A percentile compares a stretch with the other conserved stretches of the same genome.
phyloP scores from a whole-genome alignment of 2,797 vertebrate species.

The Channa striata region DNA sequence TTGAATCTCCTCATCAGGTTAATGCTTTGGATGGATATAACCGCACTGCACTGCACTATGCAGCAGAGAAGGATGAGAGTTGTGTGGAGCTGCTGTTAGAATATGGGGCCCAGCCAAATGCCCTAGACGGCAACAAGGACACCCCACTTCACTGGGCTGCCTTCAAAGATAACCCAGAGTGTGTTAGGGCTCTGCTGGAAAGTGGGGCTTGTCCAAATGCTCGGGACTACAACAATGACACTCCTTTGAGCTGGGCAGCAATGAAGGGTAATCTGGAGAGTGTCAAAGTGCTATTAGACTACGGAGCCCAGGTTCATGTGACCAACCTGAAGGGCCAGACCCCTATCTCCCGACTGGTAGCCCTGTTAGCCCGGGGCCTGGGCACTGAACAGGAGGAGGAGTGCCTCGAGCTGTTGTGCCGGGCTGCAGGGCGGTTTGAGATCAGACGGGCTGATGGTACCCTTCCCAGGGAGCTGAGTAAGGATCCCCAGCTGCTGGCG shows the following conservation, averaged over 20 bases:
- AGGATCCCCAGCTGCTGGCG: conserved; percentile 91
- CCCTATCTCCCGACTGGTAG: conserved; percentile 92
- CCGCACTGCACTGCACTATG: conserved; percentile 95
- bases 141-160: conserved; percentile 98
- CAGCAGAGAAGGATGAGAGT: conserved; percentile 94
- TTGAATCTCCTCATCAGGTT: conserved; percentile 82
- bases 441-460: conserved; percentile 89
- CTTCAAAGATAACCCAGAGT: conserved; percentile 96
- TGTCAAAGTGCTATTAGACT: conserved; percentile 92
- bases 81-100: conserved; percentile 96
- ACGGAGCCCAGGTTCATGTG: conserved; percentile 92
- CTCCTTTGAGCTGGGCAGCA: conserved; percentile 96
- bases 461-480: conserved; percentile 90
- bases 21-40: conserved; percentile 97
- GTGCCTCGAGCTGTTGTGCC: conserved; percentile 92
- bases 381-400: conserved; percentile 94
- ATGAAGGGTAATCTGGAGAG: conserved; percentile 98
- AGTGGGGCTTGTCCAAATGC: conserved; percentile 91
- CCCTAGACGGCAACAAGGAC: conserved; percentile 95
- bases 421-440: conserved; percentile 90
- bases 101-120: conserved; percentile 92
- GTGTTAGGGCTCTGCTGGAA: conserved; percentile 91
- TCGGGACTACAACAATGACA: conserved; percentile 95
- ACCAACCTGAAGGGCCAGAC: conserved; percentile 95
- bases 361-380: conserved; percentile 91